phyloP scores from a whole-genome alignment of 2,797 vertebrate genomes.

The Sebastes vulpes region DNA sequence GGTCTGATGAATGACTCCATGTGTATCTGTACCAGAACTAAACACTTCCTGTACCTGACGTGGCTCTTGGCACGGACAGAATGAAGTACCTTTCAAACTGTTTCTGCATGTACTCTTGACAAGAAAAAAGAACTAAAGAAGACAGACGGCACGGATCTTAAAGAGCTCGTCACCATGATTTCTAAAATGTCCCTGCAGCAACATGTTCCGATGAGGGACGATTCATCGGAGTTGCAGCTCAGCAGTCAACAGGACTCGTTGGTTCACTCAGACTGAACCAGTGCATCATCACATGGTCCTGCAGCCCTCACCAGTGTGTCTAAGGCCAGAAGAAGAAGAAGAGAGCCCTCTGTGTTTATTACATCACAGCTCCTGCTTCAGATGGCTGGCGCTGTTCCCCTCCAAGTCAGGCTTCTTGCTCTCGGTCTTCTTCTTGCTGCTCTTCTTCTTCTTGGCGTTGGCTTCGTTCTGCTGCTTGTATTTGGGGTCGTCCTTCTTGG shows the following conservation, averaged over 20 bases:
- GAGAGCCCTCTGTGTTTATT: neutral
- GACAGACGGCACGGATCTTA: neutral
- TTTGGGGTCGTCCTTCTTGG: conserved; percentile 69
- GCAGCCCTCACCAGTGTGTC: neutral
- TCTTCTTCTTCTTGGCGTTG: conserved; percentile 84
- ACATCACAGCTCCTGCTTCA: conserved; percentile 89
- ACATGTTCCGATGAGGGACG: neutral
- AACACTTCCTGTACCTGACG: neutral
- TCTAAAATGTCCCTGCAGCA: neutral
- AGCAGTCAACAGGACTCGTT: neutral
- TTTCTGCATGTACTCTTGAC: neutral
- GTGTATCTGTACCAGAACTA: neutral
- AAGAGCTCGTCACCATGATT: neutral
- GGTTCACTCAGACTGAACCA: neutral
- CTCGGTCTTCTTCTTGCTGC: conserved; percentile 84
- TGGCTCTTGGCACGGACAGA: neutral
- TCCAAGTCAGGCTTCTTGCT: conserved; percentile 76
- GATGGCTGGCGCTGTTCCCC: conserved; percentile 62
- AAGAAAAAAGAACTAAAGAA: neutral
- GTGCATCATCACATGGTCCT: neutral
- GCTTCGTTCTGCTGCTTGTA: conserved; percentile 82
- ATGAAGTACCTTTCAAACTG: conserved; percentile 1
- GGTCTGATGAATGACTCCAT: neutral
- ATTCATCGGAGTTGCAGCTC: neutral
- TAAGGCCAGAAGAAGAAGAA: neutral